phyloP scores from a whole-genome alignment of 2,888 invertebrate genomes.

The Cetonia aurata region DNA sequence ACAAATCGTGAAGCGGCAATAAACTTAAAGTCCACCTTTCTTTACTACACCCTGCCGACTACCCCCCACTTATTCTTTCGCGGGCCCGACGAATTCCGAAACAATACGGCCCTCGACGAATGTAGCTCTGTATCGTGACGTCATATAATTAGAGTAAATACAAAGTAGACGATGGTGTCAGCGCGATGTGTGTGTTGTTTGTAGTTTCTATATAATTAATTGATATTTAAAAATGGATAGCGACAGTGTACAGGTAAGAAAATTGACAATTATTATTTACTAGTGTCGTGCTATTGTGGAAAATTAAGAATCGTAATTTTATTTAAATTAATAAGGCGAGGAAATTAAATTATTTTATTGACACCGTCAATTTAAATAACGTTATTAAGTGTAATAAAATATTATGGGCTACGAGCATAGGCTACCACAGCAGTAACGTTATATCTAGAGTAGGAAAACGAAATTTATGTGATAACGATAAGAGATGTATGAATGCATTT shows the following conservation, averaged over 20 bases:
- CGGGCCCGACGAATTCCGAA: conserved; percentile 58
- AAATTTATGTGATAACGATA: conserved; percentile 40
- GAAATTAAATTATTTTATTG: conserved; percentile 43
- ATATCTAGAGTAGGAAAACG: conserved; percentile 44
- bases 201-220: conserved; percentile 61
- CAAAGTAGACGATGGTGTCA: conserved; percentile 76
- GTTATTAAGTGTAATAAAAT: conserved; percentile 43
- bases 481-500: conserved; percentile 32
- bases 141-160: conserved; percentile 79
- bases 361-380: conserved; percentile 44
- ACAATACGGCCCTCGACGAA: conserved; percentile 61
- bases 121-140: conserved; percentile 71
- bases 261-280: conserved; percentile 27
- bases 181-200: conserved; percentile 70
- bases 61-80: conserved; percentile 41
- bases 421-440: conserved; percentile 18
- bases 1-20: conserved; percentile 28
- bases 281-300: not conserved
- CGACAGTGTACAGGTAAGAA: conserved; percentile 66
- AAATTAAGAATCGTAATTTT: not conserved
- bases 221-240: conserved; percentile 66
- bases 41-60: conserved; percentile 27
- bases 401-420: conserved; percentile 21
- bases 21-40: conserved; percentile 73
- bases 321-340: conserved; percentile 1